Evolutionary conservation across 1,140 invertebrate species (phyloP).

Genomic region (Drosophila virilis): DNA sequence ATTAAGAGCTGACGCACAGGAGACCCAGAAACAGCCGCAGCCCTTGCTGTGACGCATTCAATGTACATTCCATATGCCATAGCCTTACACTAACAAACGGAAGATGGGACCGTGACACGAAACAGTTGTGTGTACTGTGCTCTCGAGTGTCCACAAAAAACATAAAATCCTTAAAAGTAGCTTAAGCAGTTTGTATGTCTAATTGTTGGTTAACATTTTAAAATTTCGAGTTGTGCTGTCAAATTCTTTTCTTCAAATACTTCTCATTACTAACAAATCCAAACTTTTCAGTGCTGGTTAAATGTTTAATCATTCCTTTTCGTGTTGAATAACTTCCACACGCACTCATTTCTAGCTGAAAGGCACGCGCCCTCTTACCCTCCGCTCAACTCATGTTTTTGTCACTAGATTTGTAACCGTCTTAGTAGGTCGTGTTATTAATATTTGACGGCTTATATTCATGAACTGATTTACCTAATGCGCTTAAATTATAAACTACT

Average conservation of each 20-base stretch:
- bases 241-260: not conserved
- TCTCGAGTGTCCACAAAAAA: no score
- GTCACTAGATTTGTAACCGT: constrained; percentile 57
- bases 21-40: constrained; percentile 18
- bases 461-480: constrained; percentile 74
- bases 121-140: not conserved
- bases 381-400: constrained; percentile 3
- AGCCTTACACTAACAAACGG: not conserved
- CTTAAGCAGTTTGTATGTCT: no score
- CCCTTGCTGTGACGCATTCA: constrained; percentile 20
- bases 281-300: not conserved
- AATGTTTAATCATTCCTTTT: not conserved
- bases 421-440: constrained; percentile 59
- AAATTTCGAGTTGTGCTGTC: not conserved
- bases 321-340: not conserved
- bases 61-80: constrained; percentile 5
- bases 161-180: no score
- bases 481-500: constrained; percentile 71
- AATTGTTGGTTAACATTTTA: not conserved
- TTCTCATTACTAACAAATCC: not conserved
- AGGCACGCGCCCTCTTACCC: not conserved
- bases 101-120: constrained; percentile 6
- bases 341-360: not conserved
- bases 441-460: constrained; percentile 65
- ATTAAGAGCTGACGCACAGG: constrained; percentile 74